Percentiles rank a stretch among this genome's conserved stretches.
These are phyloP conservation scores for Agelastica alni DNA, from an alignment of 2,888 invertebrate species.

Conservation along the genomic window DNA sequence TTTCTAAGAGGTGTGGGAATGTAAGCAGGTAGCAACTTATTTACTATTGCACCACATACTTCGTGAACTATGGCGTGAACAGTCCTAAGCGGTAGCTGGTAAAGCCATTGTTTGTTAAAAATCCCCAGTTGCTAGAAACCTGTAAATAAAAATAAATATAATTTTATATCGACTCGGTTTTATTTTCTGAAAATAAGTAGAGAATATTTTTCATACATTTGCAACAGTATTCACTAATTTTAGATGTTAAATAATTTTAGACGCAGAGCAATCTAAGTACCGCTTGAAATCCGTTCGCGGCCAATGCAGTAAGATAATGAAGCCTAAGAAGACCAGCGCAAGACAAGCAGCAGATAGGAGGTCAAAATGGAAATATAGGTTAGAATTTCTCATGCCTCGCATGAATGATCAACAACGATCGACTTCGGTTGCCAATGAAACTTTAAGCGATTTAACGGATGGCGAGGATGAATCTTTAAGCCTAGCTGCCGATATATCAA, in stretches of 20 bases:
- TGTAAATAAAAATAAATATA: background rate
- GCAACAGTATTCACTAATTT: background rate
- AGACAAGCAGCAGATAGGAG: slow-evolving; percentile 2
- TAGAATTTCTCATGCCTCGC: slow-evolving; percentile 13
- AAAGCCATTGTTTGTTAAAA: slow-evolving; percentile 3
- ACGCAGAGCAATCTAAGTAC: background rate
- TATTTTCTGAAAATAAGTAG: background rate
- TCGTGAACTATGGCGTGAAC: background rate
- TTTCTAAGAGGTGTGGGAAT: slow-evolving; percentile 11
- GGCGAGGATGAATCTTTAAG: slow-evolving; percentile 14
- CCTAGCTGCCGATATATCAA: slow-evolving; percentile 8
- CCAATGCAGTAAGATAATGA: slow-evolving; percentile 4
- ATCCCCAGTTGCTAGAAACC: too few relatives aligned
- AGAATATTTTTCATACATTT: background rate
- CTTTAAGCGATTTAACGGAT: slow-evolving; percentile 4
- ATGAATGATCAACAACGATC: too few relatives aligned
- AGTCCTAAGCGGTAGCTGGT: slow-evolving; percentile 3
- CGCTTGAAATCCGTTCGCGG: background rate
- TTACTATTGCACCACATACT: background rate
- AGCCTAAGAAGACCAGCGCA: background rate
- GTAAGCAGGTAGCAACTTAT: background rate
- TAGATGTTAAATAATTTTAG: slow-evolving; percentile 2
- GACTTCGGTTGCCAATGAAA: slow-evolving; percentile 14
- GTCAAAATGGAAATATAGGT: slow-evolving; percentile 9
- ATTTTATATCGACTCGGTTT: background rate